A percentile compares a stretch with the other conserved stretches of the same genome.
phyloP scores from a whole-genome alignment of 2,888 invertebrate species.

The Aphrophora alni region DNA sequence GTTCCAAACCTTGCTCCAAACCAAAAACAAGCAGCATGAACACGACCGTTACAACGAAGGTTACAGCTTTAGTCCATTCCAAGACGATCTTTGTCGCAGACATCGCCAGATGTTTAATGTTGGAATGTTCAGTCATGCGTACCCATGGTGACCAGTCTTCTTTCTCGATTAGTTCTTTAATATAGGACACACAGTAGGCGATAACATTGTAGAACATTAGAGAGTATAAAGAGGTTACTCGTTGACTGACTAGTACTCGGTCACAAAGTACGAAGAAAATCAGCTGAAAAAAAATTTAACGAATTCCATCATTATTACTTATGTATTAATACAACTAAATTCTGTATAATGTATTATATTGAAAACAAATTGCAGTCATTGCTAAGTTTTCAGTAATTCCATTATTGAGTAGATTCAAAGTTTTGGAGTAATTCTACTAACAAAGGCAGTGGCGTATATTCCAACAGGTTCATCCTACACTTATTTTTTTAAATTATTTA shows the following conservation, averaged over 20 bases:
- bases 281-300: slow-evolving; percentile 62
- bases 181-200: slow-evolving; percentile 77
- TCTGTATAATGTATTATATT: too few species aligned
- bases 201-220: slow-evolving; percentile 84
- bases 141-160: slow-evolving; percentile 81
- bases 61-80: slow-evolving; percentile 83
- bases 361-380: too few species aligned
- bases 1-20: slow-evolving; percentile 74
- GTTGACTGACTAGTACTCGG: slow-evolving; percentile 64
- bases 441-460: too few species aligned
- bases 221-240: slow-evolving; percentile 75
- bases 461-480: too few species aligned
- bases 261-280: slow-evolving; percentile 77
- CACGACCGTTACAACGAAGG: slow-evolving; percentile 77
- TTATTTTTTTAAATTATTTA: too few species aligned
- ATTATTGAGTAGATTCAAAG: too few species aligned
- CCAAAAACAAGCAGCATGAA: slow-evolving; percentile 78
- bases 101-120: slow-evolving; percentile 80
- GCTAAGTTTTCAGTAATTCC: too few species aligned
- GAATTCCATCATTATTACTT: slow-evolving; percentile 22
- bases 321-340: too few species aligned
- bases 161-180: slow-evolving; percentile 74
- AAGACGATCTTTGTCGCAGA: slow-evolving; percentile 80
- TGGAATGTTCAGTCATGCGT: slow-evolving; percentile 73
- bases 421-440: too few species aligned